A percentile compares a stretch with the other conserved stretches of the same genome.
These are phyloP conservation scores for Holocentrus rufus DNA, from an alignment of 2,797 vertebrate genomes.

Conservation along the genomic window DNA sequence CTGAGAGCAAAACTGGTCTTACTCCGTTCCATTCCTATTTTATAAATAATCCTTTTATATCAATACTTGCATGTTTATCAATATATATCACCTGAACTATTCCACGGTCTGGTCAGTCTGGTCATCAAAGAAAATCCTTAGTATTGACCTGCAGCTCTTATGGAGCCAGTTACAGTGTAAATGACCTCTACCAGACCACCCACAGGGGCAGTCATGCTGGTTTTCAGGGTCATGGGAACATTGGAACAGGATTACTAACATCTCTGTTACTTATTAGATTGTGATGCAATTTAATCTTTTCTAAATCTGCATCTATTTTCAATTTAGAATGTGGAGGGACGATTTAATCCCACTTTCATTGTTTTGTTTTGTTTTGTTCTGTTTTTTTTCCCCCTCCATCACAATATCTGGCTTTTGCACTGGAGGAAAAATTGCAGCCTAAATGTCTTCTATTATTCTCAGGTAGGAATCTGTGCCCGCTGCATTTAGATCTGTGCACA, in stretches of 20 bases:
- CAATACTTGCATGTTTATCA: no score
- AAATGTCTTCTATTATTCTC: neutral
- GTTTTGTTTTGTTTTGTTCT: constrained; percentile 22
- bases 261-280: constrained; percentile 64
- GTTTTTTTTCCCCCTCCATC: neutral
- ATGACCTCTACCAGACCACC: neutral
- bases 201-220: constrained; percentile 5
- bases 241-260: constrained; percentile 59
- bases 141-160: neutral
- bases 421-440: neutral
- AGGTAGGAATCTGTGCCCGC: neutral
- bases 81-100: neutral
- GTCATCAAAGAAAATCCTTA: neutral
- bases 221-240: constrained; percentile 28
- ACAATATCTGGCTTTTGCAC: constrained; percentile 19
- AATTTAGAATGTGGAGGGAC: constrained; percentile 37
- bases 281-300: constrained; percentile 69
- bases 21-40: no score
- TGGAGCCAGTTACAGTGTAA: neutral
- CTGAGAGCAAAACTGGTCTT: no score
- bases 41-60: no score
- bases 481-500: neutral
- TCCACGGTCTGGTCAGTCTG: neutral
- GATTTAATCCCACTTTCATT: constrained; percentile 60
- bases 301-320: constrained; percentile 69